phyloP scores from a whole-genome alignment of 2,113 vertebrate genomes.

The Amphiprion ocellaris region DNA sequence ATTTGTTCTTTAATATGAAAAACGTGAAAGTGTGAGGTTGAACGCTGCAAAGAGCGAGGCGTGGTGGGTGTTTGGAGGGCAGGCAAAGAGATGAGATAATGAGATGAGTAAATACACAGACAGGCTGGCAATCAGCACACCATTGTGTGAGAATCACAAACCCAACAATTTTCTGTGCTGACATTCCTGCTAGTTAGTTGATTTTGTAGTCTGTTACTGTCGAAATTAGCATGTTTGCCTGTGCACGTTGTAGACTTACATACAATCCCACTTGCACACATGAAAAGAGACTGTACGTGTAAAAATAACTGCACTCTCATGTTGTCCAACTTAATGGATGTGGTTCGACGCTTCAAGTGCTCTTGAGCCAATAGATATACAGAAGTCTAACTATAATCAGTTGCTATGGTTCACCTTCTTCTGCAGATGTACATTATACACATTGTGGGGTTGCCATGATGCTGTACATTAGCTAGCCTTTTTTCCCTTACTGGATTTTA shows the following conservation, averaged over 20 bases:
- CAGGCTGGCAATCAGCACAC: constrained; percentile 54
- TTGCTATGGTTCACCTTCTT: not conserved
- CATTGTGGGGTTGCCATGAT: not conserved
- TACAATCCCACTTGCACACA: not conserved
- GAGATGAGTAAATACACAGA: constrained; percentile 28
- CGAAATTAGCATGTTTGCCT: constrained; percentile 29
- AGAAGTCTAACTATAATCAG: constrained; percentile 5
- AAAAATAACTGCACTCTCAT: not conserved
- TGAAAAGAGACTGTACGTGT: too few species aligned
- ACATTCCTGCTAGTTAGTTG: not conserved
- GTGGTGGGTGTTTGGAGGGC: not conserved
- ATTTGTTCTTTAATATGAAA: constrained; percentile 13
- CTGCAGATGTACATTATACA: not conserved
- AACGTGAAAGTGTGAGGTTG: not conserved
- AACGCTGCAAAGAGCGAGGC: not conserved
- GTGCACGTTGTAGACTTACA: constrained; percentile 4
- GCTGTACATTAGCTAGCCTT: not conserved
- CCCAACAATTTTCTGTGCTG: constrained; percentile 33
- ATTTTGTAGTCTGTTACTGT: constrained; percentile 23
- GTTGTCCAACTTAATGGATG: not conserved
- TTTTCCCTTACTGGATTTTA: not conserved
- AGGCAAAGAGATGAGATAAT: constrained; percentile 14
- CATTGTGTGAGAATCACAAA: constrained; percentile 50
- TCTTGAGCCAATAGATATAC: not conserved
- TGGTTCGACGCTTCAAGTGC: constrained; percentile 9